Percentiles rank a stretch among this genome's conserved stretches.
These are phyloP conservation scores for Hippopotamyrus pictus DNA, from an alignment of 2,797 vertebrate genomes.

Conservation along the genomic window DNA sequence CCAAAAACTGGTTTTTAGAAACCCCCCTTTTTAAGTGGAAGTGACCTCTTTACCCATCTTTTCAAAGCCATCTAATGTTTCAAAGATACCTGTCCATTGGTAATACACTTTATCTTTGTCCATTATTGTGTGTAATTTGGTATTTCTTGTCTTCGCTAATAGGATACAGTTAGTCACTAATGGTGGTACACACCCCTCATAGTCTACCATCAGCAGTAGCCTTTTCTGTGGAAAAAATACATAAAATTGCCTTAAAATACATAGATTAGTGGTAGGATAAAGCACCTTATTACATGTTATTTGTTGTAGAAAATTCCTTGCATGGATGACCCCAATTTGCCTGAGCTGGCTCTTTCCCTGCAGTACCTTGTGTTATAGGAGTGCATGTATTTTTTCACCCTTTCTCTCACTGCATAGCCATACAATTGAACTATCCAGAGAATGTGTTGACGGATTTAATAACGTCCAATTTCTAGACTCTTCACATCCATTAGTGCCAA, in stretches of 20 bases:
- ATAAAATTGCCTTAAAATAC: constrained; percentile 43
- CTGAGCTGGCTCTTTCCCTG: constrained; percentile 38
- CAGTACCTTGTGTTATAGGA: constrained; percentile 41
- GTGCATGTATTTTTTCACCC: constrained; percentile 7
- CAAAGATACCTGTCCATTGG: constrained; percentile 35
- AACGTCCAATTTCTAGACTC: constrained; percentile 58
- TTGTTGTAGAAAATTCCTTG: constrained; percentile 48
- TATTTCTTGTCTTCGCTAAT: constrained; percentile 42
- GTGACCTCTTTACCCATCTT: constrained; percentile 5
- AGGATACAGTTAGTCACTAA: constrained; percentile 45
- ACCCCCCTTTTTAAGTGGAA: background rate
- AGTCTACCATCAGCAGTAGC: constrained; percentile 32
- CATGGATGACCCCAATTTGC: constrained; percentile 49
- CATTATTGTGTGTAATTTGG: constrained; percentile 42
- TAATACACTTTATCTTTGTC: constrained; percentile 38
- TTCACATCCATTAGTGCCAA: constrained; percentile 62
- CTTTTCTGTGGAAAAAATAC: constrained; percentile 35
- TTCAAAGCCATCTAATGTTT: constrained; percentile 22
- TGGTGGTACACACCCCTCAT: constrained; percentile 39
- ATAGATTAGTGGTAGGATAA: constrained; percentile 35
- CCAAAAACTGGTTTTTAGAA: background rate
- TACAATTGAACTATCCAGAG: constrained; percentile 49
- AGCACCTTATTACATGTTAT: constrained; percentile 46
- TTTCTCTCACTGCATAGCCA: constrained; percentile 34
- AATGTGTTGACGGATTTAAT: constrained; percentile 63